These are phyloP conservation scores for Choristoneura fumiferana DNA, from an alignment of 1,140 invertebrate species.

Conservation along the genomic window DNA sequence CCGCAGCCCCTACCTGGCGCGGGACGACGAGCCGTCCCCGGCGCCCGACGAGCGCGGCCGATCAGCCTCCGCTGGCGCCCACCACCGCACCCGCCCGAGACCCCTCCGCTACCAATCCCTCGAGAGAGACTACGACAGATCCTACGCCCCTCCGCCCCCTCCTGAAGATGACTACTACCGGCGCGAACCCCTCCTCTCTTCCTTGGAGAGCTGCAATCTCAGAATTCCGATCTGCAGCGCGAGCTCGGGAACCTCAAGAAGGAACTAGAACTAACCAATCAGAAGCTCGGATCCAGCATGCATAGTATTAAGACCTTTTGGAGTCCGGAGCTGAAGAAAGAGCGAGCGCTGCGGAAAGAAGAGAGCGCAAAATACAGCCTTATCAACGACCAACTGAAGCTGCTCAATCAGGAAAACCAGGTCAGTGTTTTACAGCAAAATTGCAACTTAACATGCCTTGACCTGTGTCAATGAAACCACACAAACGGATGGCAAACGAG, in stretches of 20 bases:
- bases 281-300: constrained; percentile 99
- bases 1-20: constrained; percentile 83
- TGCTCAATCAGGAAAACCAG: constrained; percentile 98
- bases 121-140: constrained; percentile 68
- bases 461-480: too few relatives aligned
- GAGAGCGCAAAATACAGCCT: constrained; percentile 98
- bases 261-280: constrained; percentile 97
- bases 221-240: constrained; percentile 96
- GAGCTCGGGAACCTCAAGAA: constrained; percentile 97
- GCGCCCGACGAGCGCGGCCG: constrained; percentile 78
- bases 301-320: constrained; percentile 99
- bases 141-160: constrained; percentile 66
- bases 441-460: too few relatives aligned
- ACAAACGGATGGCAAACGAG: too few relatives aligned
- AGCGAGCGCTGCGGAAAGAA: constrained; percentile 96
- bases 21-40: constrained; percentile 89
- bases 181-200: constrained; percentile 79
- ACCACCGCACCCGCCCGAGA: constrained; percentile 59
- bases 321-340: constrained; percentile 99
- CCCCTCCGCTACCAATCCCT: constrained; percentile 69
- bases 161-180: constrained; percentile 70
- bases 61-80: constrained; percentile 70
- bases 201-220: constrained; percentile 95
- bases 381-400: constrained; percentile 97
- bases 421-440: constrained; percentile 78